Conservation (phyloP, 2,797 vertebrate species). For the Microctenopoma steveboyesi region DNA sequence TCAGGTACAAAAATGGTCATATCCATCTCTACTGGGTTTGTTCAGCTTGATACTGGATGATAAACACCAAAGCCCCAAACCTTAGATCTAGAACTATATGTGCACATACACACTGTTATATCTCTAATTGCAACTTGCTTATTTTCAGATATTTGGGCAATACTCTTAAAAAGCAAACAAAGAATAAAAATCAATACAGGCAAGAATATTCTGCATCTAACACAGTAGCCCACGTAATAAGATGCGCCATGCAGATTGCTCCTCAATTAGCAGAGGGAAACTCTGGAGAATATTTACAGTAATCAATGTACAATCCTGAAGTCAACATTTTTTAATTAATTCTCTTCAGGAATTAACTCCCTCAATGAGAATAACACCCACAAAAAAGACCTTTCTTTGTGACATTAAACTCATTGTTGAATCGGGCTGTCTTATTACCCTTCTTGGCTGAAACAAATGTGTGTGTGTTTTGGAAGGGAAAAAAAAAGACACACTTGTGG, state of each 20-base stretch:
- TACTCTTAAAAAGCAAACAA: constrained; percentile 28
- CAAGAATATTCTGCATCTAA: constrained; percentile 46
- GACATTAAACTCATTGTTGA: constrained; percentile 65
- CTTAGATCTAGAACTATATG: neutral
- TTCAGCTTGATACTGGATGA: neutral
- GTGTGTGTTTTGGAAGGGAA: constrained; percentile 57
- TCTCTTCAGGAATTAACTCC: constrained; percentile 74
- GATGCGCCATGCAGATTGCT: constrained; percentile 62
- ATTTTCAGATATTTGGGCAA: constrained; percentile 40
- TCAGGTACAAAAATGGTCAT: neutral
- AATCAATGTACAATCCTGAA: constrained; percentile 75
- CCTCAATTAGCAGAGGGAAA: constrained; percentile 65
- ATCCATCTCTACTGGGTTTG: neutral
- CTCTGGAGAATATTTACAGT: constrained; percentile 75
- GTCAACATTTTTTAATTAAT: constrained; percentile 73
- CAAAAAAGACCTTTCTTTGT: constrained; percentile 69
- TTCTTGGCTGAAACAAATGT: constrained; percentile 64
- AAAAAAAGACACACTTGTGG: constrained; percentile 21
- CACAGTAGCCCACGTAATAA: constrained; percentile 66
- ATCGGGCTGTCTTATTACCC: constrained; percentile 63
- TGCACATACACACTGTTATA: neutral
- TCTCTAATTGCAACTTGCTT: constrained; percentile 30
- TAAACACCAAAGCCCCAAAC: neutral
- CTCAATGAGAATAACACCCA: constrained; percentile 59
- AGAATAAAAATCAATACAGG: constrained; percentile 69